phyloP scores from a whole-genome alignment of 2,888 invertebrate genomes.

The Disparrhopalites patrizii region DNA sequence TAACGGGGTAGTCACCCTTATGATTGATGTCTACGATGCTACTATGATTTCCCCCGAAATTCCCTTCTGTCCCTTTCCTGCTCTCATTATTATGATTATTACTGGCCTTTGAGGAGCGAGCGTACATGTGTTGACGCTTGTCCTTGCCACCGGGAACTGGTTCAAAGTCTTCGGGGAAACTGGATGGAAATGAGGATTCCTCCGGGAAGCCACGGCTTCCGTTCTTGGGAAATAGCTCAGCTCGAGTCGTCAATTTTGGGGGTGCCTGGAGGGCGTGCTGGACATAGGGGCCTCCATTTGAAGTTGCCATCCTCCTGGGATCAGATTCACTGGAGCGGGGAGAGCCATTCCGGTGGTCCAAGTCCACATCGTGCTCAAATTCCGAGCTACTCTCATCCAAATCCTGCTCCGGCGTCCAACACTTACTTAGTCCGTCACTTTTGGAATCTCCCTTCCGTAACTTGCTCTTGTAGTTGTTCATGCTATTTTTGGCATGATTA shows the following conservation, averaged over 20 bases:
- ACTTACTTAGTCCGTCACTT: constrained; percentile 49
- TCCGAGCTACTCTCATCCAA: constrained; percentile 61
- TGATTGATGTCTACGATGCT: constrained; percentile 22
- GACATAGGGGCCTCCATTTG: neutral
- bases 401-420: constrained; percentile 83
- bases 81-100: constrained; percentile 1
- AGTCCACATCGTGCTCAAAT: constrained; percentile 42
- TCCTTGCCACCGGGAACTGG: neutral
- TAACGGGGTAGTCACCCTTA: neutral
- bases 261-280: constrained; percentile 29
- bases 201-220: neutral
- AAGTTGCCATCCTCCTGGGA: neutral
- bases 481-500: constrained; percentile 5
- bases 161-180: neutral
- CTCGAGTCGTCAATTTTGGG: constrained; percentile 43
- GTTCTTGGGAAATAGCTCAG: constrained; percentile 40
- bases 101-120: constrained; percentile 34
- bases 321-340: neutral
- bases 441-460: constrained; percentile 41
- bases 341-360: neutral
- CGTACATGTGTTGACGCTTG: constrained; percentile 35
- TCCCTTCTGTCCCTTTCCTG: neutral
- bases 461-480: constrained; percentile 39
- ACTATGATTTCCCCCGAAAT: neutral
- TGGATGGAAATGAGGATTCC: neutral